Evolutionary conservation across 2,113 vertebrate genomes (phyloP), one percentile per base, ranked within the genome.

Genomic region (Thinocorus orbignyianus): DNA sequence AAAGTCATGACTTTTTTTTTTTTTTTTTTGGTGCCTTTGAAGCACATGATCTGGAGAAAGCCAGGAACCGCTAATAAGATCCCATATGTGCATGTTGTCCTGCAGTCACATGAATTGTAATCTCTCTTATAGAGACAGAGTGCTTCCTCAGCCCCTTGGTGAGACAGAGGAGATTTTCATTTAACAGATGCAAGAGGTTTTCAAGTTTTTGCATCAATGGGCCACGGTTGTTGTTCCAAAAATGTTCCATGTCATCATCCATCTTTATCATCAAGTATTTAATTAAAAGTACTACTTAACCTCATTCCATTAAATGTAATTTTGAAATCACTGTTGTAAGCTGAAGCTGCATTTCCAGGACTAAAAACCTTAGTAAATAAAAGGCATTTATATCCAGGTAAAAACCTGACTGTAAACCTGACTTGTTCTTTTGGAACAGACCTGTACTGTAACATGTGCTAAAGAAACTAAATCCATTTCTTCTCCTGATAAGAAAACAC

Each of bases 41-140:
- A 90, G 46, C 51, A 46, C 78, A 61, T 82, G 57, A 91, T 81
- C 44, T 91, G 71, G 84, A 94, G 91, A 61, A 87, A 87, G 62
- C 31, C 87, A 91, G 69, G 46, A 88, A 61, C 72, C 54, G 74
- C 62, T 95, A 92, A 41, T 82, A 85, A 70, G 74, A 72, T 95
- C 78, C 85, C 31, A 28, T 80, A 66, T 44, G 51, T 85, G n/a
- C 46, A 13, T 80, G n/a, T 58, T 90, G 74, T 91, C 78, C 84
- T 49, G 49, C n/a, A 72, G 62, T 91, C 85, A 85, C 31, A 39
- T 82, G 92, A 72, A 72, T 9, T 77, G 87, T 61, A 86, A 91
- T 85, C 70, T 62, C 48, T 52, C n/a, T 62, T 88, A 41, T 7
- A 39, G 66, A 82, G 46, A 64, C 82, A 57, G 46, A 89, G 31